Conservation (phyloP, 64 coral and sea anemone genomes). For the Platygyra sinensis region DNA sequence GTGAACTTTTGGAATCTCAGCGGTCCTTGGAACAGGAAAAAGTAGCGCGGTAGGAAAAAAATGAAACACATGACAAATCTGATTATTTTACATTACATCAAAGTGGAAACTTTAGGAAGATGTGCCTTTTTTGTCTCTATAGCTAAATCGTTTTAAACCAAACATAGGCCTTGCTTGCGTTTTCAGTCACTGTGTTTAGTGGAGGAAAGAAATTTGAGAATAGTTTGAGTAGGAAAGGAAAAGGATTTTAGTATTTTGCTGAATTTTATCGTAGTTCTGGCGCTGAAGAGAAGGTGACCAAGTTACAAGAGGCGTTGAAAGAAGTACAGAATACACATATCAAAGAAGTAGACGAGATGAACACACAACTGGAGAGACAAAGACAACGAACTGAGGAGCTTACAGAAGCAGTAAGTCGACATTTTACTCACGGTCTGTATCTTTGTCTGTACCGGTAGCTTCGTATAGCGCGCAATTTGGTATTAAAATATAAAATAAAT, state of each 20-base stretch:
- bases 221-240: neutral
- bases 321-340: conserved; percentile 76
- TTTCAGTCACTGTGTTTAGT: neutral
- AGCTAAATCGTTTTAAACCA: no score
- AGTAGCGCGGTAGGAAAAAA: conserved; percentile 34
- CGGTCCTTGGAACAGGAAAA: conserved; percentile 75
- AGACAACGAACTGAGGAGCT: conserved; percentile 83
- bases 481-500: no score
- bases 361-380: conserved; percentile 79
- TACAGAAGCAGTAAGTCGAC: conserved; percentile 64
- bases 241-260: neutral
- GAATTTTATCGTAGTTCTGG: conserved; percentile 6
- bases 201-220: no score
- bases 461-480: no score
- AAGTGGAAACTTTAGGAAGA: no score
- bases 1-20: conserved; percentile 52
- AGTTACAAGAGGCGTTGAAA: conserved; percentile 71
- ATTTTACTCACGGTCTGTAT: no score
- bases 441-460: no score
- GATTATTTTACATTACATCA: no score
- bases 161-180: no score
- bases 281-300: conserved; percentile 69
- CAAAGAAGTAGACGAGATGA: conserved; percentile 81
- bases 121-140: no score
- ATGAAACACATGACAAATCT: neutral